Evolutionary conservation across 2,888 invertebrate species (phyloP).

Genomic region (Sussaba pulchella): DNA sequence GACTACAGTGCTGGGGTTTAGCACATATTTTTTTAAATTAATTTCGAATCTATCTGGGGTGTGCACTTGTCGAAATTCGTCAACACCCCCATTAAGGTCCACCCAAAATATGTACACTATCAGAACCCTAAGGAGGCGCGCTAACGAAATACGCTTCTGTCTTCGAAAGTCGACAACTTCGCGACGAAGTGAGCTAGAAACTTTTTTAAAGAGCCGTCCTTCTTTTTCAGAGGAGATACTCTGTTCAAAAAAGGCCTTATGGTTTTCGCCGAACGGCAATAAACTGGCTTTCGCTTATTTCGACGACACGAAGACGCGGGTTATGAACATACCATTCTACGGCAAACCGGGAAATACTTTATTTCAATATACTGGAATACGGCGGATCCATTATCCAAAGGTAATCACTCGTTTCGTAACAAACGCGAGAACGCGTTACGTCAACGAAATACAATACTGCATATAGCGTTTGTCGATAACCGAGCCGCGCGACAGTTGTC

Average conservation of each 20-base stretch:
- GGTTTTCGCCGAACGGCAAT: slow-evolving; percentile 94
- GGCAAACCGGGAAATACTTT: slow-evolving; percentile 90
- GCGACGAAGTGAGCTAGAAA: not conserved
- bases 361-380: slow-evolving; percentile 91
- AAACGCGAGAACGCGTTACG: slow-evolving; percentile 18
- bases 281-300: slow-evolving; percentile 93
- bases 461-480: not conserved
- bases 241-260: slow-evolving; percentile 92
- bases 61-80: too few species aligned
- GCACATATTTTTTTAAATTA: too few species aligned
- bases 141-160: too few species aligned
- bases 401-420: slow-evolving; percentile 84
- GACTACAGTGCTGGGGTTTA: too few species aligned
- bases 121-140: too few species aligned
- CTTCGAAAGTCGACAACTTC: too few species aligned
- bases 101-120: too few species aligned
- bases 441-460: slow-evolving; percentile 5
- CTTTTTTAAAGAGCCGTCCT: too few species aligned
- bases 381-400: slow-evolving; percentile 94
- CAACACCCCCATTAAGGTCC: too few species aligned
- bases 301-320: slow-evolving; percentile 90
- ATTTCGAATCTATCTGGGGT: too few species aligned
- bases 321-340: slow-evolving; percentile 93
- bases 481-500: not conserved
- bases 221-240: slow-evolving; percentile 96